These are phyloP conservation scores for Neogobius melanostomus DNA, from an alignment of 2,113 vertebrate species.

Conservation along the genomic window DNA sequence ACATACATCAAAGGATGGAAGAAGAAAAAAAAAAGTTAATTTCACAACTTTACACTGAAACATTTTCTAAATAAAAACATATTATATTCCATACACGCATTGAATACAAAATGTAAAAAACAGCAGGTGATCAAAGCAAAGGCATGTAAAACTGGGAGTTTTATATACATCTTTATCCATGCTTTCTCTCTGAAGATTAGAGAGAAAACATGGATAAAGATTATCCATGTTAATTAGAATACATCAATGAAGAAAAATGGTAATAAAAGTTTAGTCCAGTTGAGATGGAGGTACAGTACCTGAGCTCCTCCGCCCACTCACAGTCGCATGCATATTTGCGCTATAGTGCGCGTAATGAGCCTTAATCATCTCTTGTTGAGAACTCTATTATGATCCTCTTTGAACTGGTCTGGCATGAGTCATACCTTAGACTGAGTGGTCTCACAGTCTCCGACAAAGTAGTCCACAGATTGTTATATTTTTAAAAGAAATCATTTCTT, in stretches of 20 bases:
- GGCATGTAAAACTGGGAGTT: not conserved
- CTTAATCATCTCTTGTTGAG: slow-evolving; percentile 57
- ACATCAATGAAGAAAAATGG: too few species aligned
- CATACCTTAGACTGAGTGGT: slow-evolving; percentile 12
- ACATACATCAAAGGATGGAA: not conserved
- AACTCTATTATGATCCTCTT: slow-evolving; percentile 29
- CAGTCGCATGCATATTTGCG: slow-evolving; percentile 9
- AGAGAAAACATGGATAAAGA: not conserved
- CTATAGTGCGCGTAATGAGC: slow-evolving; percentile 42
- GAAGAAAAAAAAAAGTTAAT: not conserved
- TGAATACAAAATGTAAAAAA: not conserved
- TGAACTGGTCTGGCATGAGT: slow-evolving; percentile 51
- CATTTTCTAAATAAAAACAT: not conserved
- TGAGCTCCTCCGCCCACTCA: slow-evolving; percentile 6
- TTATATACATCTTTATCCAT: not conserved
- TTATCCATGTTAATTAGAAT: too few species aligned
- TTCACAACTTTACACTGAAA: not conserved
- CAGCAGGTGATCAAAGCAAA: not conserved
- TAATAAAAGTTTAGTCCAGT: too few species aligned
- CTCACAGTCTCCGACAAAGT: slow-evolving; percentile 21
- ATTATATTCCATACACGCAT: too few species aligned
- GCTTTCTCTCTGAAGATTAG: slow-evolving; percentile 10
- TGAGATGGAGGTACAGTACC: too few species aligned
- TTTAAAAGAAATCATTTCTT: not conserved
- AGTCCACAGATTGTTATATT: not conserved